Base-by-base conservation (phyloP, 92 coral and sea anemone genomes). In the Actinostola sp. region DNA sequence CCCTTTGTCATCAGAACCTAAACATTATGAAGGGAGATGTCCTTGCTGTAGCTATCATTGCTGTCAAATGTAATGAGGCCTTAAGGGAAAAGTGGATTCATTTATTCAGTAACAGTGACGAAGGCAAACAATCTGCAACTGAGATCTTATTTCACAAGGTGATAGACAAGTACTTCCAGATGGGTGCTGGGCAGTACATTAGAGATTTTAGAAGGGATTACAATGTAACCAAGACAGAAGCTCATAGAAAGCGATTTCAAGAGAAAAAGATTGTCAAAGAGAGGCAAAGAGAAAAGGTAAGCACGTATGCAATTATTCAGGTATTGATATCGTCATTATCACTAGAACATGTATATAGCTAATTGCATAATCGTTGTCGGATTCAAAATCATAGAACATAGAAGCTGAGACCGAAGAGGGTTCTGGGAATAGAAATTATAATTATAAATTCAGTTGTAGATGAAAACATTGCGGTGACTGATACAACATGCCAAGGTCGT, bases 181-280 rank as follows among this genome's bases (percentile, higher is more conserved):
- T 81, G 86, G 86, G 86, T 17, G 77, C 73, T 61, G 80, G 80
- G 26, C 81, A 80, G 44, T 80, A 48, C 36, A 78, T 80, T 14
- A 31, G 61, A 12, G 86, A 81, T 64, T 81, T 81, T 45, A 72
- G 55, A 64, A 70, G 86, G 26, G 86, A 81, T 44, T 58, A 72
- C 41, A 73, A 81, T 50, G 36, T 72, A 14, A 62, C 74, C 21
- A 73, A 73, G 33, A 64, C 80, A 14, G 75, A 81, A 68, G 86
- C 80, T 9, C 86, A 72, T 42, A 59, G 81, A 27, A 81, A 81
- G 24, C 38, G 75, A 25, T 73, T 81, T 36, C 67, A 44, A 27
- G 74, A 81, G 59, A 81, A 56, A 56, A 65, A 73, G 27, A 42
- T 33, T 27, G 70, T 42, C 9, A 29, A 72, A 30, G 46, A 66